phyloP scores from a whole-genome alignment of 2,888 invertebrate species.

The Nudaria mundana region DNA sequence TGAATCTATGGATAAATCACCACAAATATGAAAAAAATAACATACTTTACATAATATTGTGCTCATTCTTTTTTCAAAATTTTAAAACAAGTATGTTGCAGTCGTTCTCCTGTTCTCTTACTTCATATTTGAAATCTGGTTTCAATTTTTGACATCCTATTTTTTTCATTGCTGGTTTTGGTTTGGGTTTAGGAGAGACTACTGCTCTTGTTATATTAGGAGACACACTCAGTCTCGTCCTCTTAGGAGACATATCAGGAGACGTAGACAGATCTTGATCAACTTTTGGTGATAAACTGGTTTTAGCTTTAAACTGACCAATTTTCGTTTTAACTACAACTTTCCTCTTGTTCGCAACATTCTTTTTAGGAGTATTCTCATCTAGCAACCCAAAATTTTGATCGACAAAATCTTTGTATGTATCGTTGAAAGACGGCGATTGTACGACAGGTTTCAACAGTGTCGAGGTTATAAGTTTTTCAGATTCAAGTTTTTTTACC shows the following conservation, averaged over 20 bases:
- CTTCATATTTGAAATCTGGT: constrained; percentile 52
- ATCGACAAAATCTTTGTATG: constrained; percentile 56
- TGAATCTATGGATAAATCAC: too few species aligned
- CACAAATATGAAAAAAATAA: too few species aligned
- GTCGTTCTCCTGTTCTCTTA: constrained; percentile 61
- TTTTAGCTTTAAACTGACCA: constrained; percentile 45
- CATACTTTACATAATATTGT: too few species aligned
- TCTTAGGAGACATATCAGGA: neutral
- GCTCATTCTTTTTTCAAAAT: constrained; percentile 1
- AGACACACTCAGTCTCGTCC: neutral
- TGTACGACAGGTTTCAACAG: constrained; percentile 10
- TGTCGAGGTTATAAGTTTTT: constrained; percentile 1
- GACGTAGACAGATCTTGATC: neutral
- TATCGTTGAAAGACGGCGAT: constrained; percentile 55
- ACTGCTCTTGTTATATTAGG: neutral
- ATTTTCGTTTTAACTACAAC: constrained; percentile 52
- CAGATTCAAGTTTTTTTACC: neutral
- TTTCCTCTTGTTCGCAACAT: constrained; percentile 26
- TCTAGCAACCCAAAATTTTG: constrained; percentile 29
- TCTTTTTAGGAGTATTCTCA: constrained; percentile 7
- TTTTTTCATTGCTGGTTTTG: neutral
- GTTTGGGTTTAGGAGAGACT: neutral
- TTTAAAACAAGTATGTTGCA: constrained; percentile 70
- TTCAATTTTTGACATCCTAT: constrained; percentile 12
- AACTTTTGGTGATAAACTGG: constrained; percentile 18